These are phyloP conservation scores for Drosophila truncata DNA, from an alignment of 1,140 invertebrate species.

Conservation along the genomic window DNA sequence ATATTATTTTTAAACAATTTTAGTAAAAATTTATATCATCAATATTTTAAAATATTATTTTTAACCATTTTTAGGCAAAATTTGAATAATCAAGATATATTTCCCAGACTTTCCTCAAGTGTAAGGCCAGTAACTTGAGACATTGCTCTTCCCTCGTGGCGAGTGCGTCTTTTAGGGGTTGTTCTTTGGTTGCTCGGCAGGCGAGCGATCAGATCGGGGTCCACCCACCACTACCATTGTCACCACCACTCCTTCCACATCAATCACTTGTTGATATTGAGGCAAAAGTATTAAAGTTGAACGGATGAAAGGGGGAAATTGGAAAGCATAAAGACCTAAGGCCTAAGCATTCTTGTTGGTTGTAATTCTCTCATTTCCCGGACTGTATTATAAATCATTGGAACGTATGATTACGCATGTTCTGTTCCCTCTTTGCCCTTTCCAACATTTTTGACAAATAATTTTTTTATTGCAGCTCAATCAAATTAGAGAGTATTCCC, in stretches of 20 bases:
- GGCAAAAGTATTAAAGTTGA: slow-evolving; percentile 11
- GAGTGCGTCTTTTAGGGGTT: slow-evolving; percentile 15
- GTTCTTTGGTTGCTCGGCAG: slow-evolving; percentile 10
- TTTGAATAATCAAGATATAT: not conserved
- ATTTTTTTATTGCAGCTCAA: slow-evolving; percentile 76
- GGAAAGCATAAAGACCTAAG: slow-evolving; percentile 8
- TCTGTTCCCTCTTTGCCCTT: slow-evolving; percentile 12
- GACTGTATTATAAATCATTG: slow-evolving; percentile 71
- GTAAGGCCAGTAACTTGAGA: slow-evolving; percentile 36
- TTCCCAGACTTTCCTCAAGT: not conserved
- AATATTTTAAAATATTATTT: not conserved
- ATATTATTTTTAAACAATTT: not conserved
- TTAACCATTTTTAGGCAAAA: not conserved
- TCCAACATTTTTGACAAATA: slow-evolving; percentile 62
- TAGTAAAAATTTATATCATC: too few species aligned
- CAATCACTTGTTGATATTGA: slow-evolving; percentile 75
- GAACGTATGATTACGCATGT: slow-evolving; percentile 56
- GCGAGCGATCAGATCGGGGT: slow-evolving; percentile 10
- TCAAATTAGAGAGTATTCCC: slow-evolving; percentile 50
- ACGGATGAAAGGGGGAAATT: not conserved
- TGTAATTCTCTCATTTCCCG: slow-evolving; percentile 33
- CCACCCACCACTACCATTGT: not conserved
- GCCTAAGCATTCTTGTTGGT: slow-evolving; percentile 35
- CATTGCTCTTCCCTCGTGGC: not conserved
- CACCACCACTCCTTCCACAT: slow-evolving; percentile 33